A percentile compares a stretch with the other conserved stretches of the same genome.
These are phyloP conservation scores for Neoseiulus cucumeris DNA, from an alignment of 1,140 invertebrate species.

Conservation along the genomic window DNA sequence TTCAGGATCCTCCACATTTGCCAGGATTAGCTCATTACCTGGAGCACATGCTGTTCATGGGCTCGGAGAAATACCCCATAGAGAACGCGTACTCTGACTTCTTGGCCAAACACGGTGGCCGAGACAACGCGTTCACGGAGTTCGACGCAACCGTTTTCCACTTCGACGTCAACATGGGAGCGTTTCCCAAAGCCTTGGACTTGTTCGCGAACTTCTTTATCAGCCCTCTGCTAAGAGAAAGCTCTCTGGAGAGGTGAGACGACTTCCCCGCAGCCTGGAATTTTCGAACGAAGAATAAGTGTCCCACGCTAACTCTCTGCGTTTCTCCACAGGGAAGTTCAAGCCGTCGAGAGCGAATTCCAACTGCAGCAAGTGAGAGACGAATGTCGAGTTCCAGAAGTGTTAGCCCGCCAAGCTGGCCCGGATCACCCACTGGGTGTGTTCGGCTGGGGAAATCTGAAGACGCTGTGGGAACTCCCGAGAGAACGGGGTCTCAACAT, in stretches of 20 bases:
- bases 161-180: slow-evolving; percentile 25
- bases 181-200: slow-evolving; percentile 3
- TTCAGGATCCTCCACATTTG: slow-evolving; percentile 28
- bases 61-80: slow-evolving; percentile 29
- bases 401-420: neutral
- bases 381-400: neutral
- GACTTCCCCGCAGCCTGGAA: too few species aligned
- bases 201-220: slow-evolving; percentile 34
- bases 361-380: neutral
- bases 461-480: slow-evolving; percentile 28
- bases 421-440: neutral
- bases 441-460: neutral
- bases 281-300: too few species aligned
- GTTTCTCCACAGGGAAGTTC: neutral
- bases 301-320: neutral
- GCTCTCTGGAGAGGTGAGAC: slow-evolving; percentile 29
- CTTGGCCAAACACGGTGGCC: slow-evolving; percentile 30
- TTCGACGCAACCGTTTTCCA: slow-evolving; percentile 31
- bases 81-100: slow-evolving; percentile 28
- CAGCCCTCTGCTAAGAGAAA: slow-evolving; percentile 30
- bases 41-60: slow-evolving; percentile 36
- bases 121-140: slow-evolving; percentile 31
- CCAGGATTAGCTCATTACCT: slow-evolving; percentile 34
- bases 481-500: slow-evolving; percentile 26
- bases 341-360: slow-evolving; percentile 2